Evolutionary conservation across 2,797 vertebrate species (phyloP).

Genomic region (Pachyuromys duprasi): DNA sequence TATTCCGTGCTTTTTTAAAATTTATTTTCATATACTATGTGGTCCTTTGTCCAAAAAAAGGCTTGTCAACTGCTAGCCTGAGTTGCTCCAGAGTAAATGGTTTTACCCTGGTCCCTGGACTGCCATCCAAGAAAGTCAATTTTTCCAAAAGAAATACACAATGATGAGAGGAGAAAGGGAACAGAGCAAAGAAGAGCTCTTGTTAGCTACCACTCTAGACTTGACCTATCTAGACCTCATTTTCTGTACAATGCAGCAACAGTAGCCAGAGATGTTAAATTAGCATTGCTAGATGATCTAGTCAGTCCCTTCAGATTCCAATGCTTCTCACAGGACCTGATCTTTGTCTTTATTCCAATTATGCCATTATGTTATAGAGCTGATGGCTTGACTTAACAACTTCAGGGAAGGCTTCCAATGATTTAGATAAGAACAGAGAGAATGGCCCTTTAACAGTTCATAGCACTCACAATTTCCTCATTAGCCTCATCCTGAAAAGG

Average conservation of each 20-base stretch:
- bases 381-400: not conserved
- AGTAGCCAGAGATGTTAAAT: not conserved
- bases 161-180: not conserved
- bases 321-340: not conserved
- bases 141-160: not conserved
- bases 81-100: not conserved
- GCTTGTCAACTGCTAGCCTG: not conserved
- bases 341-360: conserved; percentile 23
- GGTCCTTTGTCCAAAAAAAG: not conserved
- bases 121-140: not conserved
- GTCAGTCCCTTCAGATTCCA: not conserved
- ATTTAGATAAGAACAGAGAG: not conserved
- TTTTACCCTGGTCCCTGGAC: conserved; percentile 36
- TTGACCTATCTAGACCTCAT: conserved; percentile 35
- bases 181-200: not conserved
- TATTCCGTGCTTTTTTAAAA: not conserved
- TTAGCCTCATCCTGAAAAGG: not conserved
- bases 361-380: not conserved
- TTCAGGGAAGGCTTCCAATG: not conserved
- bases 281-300: not conserved
- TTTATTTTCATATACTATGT: not conserved
- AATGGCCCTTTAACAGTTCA: not conserved
- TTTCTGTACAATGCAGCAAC: not conserved
- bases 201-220: not conserved
- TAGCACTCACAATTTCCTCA: not conserved